These are phyloP conservation scores for Alosa sapidissima DNA, from an alignment of 2,797 vertebrate species.

Conservation along the genomic window DNA sequence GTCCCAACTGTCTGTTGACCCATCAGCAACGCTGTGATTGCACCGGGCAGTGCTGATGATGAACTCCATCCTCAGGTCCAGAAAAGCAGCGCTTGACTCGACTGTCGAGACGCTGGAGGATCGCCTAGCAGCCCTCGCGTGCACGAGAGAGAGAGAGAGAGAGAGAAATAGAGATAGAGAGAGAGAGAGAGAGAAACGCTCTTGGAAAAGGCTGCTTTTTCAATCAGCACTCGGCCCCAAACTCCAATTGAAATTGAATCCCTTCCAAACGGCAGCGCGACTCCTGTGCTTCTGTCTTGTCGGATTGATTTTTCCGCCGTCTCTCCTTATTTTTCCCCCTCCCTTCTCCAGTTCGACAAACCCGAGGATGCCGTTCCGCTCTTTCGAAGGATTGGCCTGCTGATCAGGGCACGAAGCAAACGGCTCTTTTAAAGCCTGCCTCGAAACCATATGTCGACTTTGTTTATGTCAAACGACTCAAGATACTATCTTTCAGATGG, in stretches of 20 bases:
- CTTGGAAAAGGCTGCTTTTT: constrained; percentile 4
- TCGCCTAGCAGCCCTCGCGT: not conserved
- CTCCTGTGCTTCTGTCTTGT: not conserved
- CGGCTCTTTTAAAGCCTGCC: not conserved
- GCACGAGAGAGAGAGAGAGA: no score
- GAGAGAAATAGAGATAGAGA: no score
- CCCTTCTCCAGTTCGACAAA: not conserved
- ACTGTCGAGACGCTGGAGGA: not conserved
- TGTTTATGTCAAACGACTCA: not conserved
- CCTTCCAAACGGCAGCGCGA: constrained; percentile 2
- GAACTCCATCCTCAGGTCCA: not conserved
- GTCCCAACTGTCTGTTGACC: not conserved
- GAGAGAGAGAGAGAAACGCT: not conserved
- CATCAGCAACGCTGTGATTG: not conserved
- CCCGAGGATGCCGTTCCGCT: not conserved
- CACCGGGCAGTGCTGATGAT: not conserved
- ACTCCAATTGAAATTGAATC: constrained; percentile 7
- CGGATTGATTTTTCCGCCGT: constrained; percentile 25
- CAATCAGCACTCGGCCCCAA: not conserved
- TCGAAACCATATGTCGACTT: not conserved
- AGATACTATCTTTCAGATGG: not conserved
- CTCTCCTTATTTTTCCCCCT: not conserved
- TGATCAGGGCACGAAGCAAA: not conserved
- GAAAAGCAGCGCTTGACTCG: not conserved
- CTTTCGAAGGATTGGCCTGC: not conserved